Evolutionary conservation across 2,888 invertebrate genomes (phyloP), one percentile per base, ranked within the genome.

Genomic region (Sinohyriopsis cumingii): DNA sequence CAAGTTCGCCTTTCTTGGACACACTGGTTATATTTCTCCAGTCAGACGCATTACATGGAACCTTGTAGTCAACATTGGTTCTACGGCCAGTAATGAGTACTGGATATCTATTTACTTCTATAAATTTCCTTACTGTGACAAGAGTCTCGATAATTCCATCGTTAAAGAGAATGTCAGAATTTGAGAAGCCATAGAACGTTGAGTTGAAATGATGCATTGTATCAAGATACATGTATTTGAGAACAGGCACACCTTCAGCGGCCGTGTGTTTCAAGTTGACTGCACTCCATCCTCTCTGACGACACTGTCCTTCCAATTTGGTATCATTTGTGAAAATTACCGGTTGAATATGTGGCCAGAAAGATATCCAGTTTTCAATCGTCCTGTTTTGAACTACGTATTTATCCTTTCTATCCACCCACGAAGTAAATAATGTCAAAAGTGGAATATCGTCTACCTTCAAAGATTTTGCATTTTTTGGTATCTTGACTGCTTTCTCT

Each of bases 91-190:
- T 60, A 19, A 69, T 22, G 7, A 69, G 33, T 25, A 25, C 53
- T 18, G 19, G 20, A 25, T 25, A 3, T 25, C 25, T 1, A 33
- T 71, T 69, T 18, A 68, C 54, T 12, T 80, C 56, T 25, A 25
- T 25, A 25, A 25, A 25, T 25, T 25, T 3, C 25, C 25, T 25
- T 25, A 25, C 3, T 20, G 75, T 66, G 12, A 69, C 45, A 28
- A 85, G 65, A 5, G 82, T 84, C 25, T 73, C 69, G 20, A 83
- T 59, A 5, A 85, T 62, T 3, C 67, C 71, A 24, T 79, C 74
- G 25, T 82, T 84, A 66, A 82, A 86, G 19, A 87, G 70, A 25
- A 86, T 83, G 73, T 87, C 87, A 15, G 84, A 84, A 68, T 87
- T 87, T 19, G 80, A 76, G 63, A 78, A 86, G 15, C 79, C 84